phyloP scores from a whole-genome alignment of 2,888 invertebrate species.

The Copidosoma aretas region DNA sequence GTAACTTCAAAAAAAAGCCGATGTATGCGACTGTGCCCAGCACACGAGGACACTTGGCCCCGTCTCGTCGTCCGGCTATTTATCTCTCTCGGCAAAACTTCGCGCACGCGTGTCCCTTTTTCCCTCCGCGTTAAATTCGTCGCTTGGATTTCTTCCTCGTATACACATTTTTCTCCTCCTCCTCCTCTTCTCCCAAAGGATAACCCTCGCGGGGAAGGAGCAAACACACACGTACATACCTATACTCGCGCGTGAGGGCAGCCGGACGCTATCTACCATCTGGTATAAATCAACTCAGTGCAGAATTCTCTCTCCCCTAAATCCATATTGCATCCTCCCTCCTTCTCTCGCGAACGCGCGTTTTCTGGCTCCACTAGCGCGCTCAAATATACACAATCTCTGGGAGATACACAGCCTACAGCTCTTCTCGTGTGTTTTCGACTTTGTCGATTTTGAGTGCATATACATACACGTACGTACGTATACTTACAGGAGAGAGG shows the following conservation, averaged over 20 bases:
- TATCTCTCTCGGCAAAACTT: neutral
- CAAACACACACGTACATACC: neutral
- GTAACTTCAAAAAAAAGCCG: neutral
- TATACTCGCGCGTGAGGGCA: neutral
- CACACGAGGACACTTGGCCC: neutral
- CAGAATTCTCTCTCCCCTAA: constrained; percentile 54
- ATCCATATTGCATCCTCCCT: constrained; percentile 53
- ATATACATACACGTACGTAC: constrained; percentile 41
- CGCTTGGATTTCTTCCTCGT: constrained; percentile 22
- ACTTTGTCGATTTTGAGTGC: constrained; percentile 10
- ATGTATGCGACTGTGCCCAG: neutral
- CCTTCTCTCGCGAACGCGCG: constrained; percentile 31
- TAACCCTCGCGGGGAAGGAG: neutral
- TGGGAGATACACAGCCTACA: neutral
- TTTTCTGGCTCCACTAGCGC: constrained; percentile 19
- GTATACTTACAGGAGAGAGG: constrained; percentile 39
- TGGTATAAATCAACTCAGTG: constrained; percentile 62
- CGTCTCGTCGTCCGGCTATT: constrained; percentile 22
- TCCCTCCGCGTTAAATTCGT: constrained; percentile 3
- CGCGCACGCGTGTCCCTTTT: neutral
- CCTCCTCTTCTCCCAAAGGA: neutral
- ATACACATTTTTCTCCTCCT: neutral
- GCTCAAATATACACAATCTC: neutral
- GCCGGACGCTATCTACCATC: constrained; percentile 56
- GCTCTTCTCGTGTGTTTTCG: neutral